A percentile compares a stretch with the other conserved stretches of the same genome.
Evolutionary conservation across 2,113 vertebrate species (phyloP).

Genomic region (Ictalurus furcatus): DNA sequence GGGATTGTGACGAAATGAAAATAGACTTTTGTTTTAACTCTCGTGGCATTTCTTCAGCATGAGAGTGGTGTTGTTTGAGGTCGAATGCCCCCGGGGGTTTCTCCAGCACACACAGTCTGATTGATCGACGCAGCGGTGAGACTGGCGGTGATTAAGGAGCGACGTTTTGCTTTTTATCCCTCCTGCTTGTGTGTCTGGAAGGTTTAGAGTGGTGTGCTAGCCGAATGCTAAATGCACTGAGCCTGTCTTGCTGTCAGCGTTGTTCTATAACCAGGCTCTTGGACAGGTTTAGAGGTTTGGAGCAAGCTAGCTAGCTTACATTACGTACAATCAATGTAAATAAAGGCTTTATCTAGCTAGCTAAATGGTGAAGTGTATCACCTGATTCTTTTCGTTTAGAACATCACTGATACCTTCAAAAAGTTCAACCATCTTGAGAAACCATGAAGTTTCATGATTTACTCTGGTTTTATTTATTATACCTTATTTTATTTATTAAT

Average conservation of each 20-base stretch:
- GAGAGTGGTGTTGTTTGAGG: neutral
- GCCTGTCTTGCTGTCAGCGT: neutral
- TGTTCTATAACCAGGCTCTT: neutral
- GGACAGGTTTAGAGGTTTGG: neutral
- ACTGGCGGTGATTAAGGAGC: conserved; percentile 1
- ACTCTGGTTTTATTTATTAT: neutral
- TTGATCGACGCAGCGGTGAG: neutral
- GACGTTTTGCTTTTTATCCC: neutral
- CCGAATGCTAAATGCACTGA: neutral
- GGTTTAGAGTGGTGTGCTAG: neutral
- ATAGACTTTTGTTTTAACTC: neutral
- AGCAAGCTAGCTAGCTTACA: neutral
- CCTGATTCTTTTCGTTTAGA: neutral
- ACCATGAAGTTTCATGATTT: neutral
- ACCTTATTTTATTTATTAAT: neutral
- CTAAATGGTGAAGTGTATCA: neutral
- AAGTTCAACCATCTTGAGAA: neutral
- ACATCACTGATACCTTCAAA: neutral
- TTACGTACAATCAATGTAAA: neutral
- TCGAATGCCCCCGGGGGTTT: neutral
- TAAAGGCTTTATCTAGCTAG: neutral
- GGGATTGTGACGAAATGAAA: neutral
- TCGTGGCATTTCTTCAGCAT: neutral
- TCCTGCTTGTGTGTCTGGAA: neutral
- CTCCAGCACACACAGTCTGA: neutral